These are phyloP conservation scores for Mesochorus sp. DNA, from an alignment of 2,888 invertebrate species.

Conservation along the genomic window DNA sequence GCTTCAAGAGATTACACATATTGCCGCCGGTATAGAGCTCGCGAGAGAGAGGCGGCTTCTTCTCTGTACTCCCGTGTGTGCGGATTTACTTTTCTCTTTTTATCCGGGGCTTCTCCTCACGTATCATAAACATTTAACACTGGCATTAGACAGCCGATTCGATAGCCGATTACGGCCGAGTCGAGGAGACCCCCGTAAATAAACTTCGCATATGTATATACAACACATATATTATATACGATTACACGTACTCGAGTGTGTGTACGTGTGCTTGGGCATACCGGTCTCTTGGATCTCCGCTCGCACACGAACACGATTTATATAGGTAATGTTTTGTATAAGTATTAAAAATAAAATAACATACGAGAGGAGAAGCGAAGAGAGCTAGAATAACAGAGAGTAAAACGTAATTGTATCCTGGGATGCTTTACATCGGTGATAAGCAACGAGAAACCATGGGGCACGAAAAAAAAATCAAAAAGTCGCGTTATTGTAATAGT, in stretches of 20 bases:
- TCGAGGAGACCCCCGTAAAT: constrained; percentile 65
- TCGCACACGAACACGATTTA: constrained; percentile 37
- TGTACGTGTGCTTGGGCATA: constrained; percentile 5
- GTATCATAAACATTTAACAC: constrained; percentile 74
- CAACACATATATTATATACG: background rate
- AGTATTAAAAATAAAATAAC: constrained; percentile 27
- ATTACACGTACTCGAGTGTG: background rate
- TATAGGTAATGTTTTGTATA: constrained; percentile 55
- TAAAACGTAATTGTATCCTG: constrained; percentile 57
- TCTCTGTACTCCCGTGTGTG: constrained; percentile 34
- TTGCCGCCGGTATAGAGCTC: constrained; percentile 50
- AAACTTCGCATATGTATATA: constrained; percentile 32
- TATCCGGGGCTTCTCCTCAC: constrained; percentile 53
- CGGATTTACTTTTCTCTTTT: constrained; percentile 49
- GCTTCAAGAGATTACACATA: constrained; percentile 10
- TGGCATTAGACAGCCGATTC: constrained; percentile 68
- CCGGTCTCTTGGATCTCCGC: constrained; percentile 8
- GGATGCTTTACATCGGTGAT: constrained; percentile 56
- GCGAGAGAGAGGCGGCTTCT: constrained; percentile 36
- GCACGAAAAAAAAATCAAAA: constrained; percentile 7
- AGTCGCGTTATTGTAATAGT: constrained; percentile 16
- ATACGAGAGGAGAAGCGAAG: constrained; percentile 26
- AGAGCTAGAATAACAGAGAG: constrained; percentile 23
- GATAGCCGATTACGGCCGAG: constrained; percentile 63
- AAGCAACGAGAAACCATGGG: constrained; percentile 11